Percentiles rank a stretch among this genome's conserved stretches.
phyloP scores from a whole-genome alignment of 2,797 vertebrate species.

The Eutrigla gurnardus region DNA sequence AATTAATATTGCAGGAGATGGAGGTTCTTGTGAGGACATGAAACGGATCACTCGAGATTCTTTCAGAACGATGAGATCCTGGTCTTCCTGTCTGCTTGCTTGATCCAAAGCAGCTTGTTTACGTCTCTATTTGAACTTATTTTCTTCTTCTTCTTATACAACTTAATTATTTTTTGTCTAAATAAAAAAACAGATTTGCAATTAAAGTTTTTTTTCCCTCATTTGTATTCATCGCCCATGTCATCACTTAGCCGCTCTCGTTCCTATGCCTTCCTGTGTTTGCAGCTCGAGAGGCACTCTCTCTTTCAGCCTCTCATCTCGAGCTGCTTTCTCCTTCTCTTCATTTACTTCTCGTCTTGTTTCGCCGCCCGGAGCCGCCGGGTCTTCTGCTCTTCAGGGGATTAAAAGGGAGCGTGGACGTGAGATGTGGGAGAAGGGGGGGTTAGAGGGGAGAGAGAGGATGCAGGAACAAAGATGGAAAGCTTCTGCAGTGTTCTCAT shows the following conservation, averaged over 20 bases:
- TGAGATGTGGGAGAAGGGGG: slow-evolving; percentile 7
- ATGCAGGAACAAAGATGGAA: slow-evolving; percentile 30
- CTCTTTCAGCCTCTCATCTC: slow-evolving; percentile 50
- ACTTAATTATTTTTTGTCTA: slow-evolving; percentile 66
- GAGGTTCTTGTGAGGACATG: slow-evolving; percentile 3
- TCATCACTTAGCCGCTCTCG: slow-evolving; percentile 25
- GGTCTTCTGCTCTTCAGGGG: slow-evolving; percentile 65
- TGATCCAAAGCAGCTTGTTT: slow-evolving; percentile 32
- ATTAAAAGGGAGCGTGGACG: slow-evolving; percentile 64
- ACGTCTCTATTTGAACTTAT: slow-evolving; percentile 14
- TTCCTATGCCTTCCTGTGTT: slow-evolving; percentile 8
- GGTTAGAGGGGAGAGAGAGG: slow-evolving; percentile 13
- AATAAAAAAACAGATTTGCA: slow-evolving; percentile 66
- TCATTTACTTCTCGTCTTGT: slow-evolving; percentile 61
- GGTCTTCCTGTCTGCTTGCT: not conserved
- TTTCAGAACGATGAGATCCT: not conserved
- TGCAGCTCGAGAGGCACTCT: slow-evolving; percentile 49
- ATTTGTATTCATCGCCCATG: slow-evolving; percentile 37
- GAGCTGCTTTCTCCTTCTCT: slow-evolving; percentile 49
- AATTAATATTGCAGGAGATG: slow-evolving; percentile 17
- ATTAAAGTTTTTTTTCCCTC: slow-evolving; percentile 13
- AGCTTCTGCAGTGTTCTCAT: no score
- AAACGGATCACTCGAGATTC: not conserved
- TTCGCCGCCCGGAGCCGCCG: slow-evolving; percentile 49
- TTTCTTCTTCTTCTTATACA: slow-evolving; percentile 29